phyloP scores from a whole-genome alignment of 2,113 vertebrate genomes.

The Rhadina sibilatrix region DNA sequence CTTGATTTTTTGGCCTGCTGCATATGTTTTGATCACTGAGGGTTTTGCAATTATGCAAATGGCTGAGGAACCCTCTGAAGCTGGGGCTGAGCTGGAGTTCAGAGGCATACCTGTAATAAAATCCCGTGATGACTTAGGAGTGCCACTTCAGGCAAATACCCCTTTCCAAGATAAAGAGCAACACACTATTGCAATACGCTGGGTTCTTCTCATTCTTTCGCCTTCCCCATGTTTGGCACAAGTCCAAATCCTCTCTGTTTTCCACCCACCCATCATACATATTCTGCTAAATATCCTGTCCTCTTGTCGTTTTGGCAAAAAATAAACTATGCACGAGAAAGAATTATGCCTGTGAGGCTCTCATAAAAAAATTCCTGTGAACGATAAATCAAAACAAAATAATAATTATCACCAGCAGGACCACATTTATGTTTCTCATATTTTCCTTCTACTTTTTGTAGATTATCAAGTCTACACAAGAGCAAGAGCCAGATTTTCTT shows the following conservation, averaged over 20 bases:
- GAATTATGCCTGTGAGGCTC: slow-evolving; percentile 69
- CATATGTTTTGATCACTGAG: background rate
- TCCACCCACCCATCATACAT: slow-evolving; percentile 57
- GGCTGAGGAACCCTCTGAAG: background rate
- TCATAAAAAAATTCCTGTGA: slow-evolving; percentile 72
- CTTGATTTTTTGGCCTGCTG: slow-evolving; percentile 18
- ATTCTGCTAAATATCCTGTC: slow-evolving; percentile 54
- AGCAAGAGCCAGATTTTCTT: slow-evolving; percentile 29
- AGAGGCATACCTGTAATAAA: background rate
- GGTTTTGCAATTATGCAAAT: background rate
- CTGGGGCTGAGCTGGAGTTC: background rate
- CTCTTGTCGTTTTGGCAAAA: slow-evolving; percentile 65
- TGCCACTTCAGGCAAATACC: slow-evolving; percentile 38
- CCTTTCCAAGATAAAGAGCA: background rate
- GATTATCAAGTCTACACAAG: slow-evolving; percentile 68
- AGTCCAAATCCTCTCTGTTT: slow-evolving; percentile 28
- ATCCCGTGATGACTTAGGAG: background rate
- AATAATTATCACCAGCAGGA: slow-evolving; percentile 76
- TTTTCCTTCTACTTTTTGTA: slow-evolving; percentile 62
- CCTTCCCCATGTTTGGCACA: slow-evolving; percentile 1
- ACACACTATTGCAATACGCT: background rate
- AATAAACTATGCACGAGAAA: slow-evolving; percentile 47
- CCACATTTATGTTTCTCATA: slow-evolving; percentile 59
- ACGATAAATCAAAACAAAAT: slow-evolving; percentile 79
- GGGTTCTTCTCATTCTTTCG: slow-evolving; percentile 46